phyloP scores from a whole-genome alignment of 1,140 invertebrate genomes.

The Drosophila paulistorum region DNA sequence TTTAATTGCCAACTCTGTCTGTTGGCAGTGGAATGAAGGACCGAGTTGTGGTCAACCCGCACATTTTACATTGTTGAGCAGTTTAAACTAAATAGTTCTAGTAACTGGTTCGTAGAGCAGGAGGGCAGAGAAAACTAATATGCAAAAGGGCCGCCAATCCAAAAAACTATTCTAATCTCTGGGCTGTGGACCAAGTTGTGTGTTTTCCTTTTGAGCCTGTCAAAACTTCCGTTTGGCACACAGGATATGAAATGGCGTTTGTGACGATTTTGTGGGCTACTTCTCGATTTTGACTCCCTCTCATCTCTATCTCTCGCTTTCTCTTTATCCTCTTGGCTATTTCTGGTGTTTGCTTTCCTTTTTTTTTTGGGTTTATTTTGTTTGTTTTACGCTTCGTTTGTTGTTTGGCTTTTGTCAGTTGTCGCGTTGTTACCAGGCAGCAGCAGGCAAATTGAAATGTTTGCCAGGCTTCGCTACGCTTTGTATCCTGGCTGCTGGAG shows the following conservation, averaged over 20 bases:
- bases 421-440: slow-evolving; percentile 42
- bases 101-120: neutral
- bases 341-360: slow-evolving; percentile 21
- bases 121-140: slow-evolving; percentile 1
- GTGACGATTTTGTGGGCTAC: slow-evolving; percentile 74
- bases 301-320: neutral
- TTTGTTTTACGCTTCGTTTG: slow-evolving; percentile 27
- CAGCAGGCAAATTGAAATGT: slow-evolving; percentile 80
- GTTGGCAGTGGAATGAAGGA: neutral
- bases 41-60: neutral
- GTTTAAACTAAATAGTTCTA: slow-evolving; percentile 15
- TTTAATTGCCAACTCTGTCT: slow-evolving; percentile 49
- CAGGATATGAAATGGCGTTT: slow-evolving; percentile 73
- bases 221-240: slow-evolving; percentile 65
- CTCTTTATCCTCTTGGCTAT: neutral
- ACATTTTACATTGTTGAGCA: slow-evolving; percentile 2
- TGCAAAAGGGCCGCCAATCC: neutral
- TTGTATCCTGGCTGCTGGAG: neutral
- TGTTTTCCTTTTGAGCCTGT: slow-evolving; percentile 59
- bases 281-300: slow-evolving; percentile 55
- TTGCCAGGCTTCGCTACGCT: slow-evolving; percentile 50
- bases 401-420: slow-evolving; percentile 76
- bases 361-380: slow-evolving; percentile 8
- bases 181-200: slow-evolving; percentile 40
- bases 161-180: slow-evolving; percentile 35